These are phyloP conservation scores for Lepilemur ruficaudatus DNA, from an alignment of 2,797 vertebrate genomes.

Conservation along the genomic window DNA sequence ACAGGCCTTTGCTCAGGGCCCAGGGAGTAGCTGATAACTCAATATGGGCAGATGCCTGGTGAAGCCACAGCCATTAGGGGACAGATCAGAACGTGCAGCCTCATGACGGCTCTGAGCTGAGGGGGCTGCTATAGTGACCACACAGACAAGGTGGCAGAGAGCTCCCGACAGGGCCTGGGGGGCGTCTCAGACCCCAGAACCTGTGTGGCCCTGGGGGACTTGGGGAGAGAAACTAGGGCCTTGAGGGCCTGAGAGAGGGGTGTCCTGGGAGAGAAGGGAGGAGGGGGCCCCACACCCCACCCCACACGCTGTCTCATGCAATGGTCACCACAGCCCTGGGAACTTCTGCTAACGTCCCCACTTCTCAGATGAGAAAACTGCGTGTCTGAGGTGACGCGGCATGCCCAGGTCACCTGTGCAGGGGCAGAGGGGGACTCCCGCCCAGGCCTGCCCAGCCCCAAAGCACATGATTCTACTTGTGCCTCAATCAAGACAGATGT, in stretches of 20 bases:
- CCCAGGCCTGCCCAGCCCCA: background rate
- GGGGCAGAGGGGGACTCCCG: background rate
- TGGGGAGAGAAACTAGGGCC: background rate
- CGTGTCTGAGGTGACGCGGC: fast-evolving
- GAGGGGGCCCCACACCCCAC: background rate
- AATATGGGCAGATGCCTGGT: background rate
- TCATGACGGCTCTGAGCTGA: background rate
- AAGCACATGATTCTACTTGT: background rate
- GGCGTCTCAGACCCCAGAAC: background rate
- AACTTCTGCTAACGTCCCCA: background rate
- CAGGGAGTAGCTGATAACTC: background rate
- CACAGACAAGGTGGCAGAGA: background rate
- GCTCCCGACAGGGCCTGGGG: background rate
- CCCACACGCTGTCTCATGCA: background rate
- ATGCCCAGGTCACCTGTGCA: background rate
- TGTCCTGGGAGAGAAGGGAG: too few relatives aligned
- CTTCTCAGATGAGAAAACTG: background rate
- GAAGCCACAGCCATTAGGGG: background rate
- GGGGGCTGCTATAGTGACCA: background rate
- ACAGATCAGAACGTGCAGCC: background rate
- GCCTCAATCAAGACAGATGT: background rate
- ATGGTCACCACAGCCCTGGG: background rate
- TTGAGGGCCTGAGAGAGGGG: background rate
- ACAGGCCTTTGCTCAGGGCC: background rate
- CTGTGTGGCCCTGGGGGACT: background rate